Conservation (phyloP, 2,113 vertebrate species). For the Paradisaea rubra region DNA sequence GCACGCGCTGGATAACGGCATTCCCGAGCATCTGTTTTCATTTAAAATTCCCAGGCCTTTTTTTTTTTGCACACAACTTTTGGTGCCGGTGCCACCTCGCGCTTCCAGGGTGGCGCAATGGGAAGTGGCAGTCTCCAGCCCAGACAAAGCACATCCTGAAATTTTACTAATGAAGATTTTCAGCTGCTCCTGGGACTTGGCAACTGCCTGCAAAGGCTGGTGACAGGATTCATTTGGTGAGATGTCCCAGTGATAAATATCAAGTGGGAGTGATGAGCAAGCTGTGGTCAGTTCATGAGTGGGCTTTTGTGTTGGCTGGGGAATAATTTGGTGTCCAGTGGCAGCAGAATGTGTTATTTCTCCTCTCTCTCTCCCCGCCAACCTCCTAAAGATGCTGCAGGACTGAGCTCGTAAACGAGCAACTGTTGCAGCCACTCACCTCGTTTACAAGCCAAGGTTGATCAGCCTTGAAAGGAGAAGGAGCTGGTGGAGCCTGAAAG, state of each 20-base stretch:
- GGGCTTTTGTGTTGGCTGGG: not conserved
- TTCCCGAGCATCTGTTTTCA: slow-evolving; percentile 56
- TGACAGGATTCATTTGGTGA: slow-evolving; percentile 74
- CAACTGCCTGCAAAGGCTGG: slow-evolving; percentile 64
- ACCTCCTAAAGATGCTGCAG: not conserved
- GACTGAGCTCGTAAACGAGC: not conserved
- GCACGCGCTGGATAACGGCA: not conserved
- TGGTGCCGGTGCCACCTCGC: not conserved
- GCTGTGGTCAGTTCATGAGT: slow-evolving; percentile 50
- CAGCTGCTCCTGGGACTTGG: slow-evolving; percentile 84
- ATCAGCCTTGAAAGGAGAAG: not conserved
- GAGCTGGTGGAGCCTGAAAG: not conserved
- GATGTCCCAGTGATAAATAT: slow-evolving; percentile 45
- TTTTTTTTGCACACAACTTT: not conserved
- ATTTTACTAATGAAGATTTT: slow-evolving; percentile 80
- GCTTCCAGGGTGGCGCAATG: slow-evolving; percentile 58
- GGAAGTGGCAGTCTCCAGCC: slow-evolving; percentile 62
- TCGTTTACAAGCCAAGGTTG: not conserved
- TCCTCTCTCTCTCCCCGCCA: not conserved
- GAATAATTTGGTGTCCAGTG: slow-evolving; percentile 11
- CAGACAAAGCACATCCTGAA: slow-evolving; percentile 62
- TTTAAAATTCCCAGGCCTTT: slow-evolving; percentile 18
- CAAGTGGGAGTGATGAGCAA: slow-evolving; percentile 48
- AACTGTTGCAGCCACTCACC: not conserved
- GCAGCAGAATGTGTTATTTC: not conserved